phyloP scores from a whole-genome alignment of 2,113 vertebrate genomes.

The Passer montanus region DNA sequence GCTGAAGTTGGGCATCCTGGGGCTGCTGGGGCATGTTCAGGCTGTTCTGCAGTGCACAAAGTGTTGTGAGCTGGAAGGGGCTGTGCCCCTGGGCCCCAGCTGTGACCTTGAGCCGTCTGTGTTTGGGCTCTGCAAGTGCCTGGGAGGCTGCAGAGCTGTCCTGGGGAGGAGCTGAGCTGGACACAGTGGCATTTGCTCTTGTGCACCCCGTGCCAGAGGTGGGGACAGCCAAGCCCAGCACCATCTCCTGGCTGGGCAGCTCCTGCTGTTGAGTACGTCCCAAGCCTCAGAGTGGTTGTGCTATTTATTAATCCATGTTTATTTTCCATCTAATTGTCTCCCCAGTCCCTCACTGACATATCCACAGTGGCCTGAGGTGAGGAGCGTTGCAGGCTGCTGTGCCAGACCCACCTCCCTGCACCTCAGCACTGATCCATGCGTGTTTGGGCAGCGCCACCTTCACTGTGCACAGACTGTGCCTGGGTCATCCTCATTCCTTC shows the following conservation, averaged over 20 bases:
- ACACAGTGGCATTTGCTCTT: accelerated
- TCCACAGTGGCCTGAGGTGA: neutral
- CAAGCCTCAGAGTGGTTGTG: neutral
- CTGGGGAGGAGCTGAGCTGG: neutral
- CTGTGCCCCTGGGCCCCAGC: neutral
- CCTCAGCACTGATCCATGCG: accelerated
- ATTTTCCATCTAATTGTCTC: neutral
- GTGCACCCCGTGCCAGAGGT: neutral
- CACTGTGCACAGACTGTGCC: neutral
- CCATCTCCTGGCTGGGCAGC: neutral
- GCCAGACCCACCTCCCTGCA: neutral
- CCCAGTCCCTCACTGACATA: neutral
- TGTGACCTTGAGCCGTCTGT: neutral
- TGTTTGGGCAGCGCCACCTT: neutral
- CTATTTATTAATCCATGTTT: neutral
- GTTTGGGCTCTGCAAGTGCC: neutral
- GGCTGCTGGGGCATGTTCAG: neutral
- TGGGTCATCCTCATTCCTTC: neutral
- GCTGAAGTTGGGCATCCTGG: slow-evolving; percentile 40
- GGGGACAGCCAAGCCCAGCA: neutral
- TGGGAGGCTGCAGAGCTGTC: neutral
- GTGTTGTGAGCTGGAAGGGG: neutral
- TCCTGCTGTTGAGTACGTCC: accelerated
- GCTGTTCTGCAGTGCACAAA: neutral
- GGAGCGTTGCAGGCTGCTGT: neutral